Base-by-base conservation (phyloP, 2,888 invertebrate genomes). In the Steinernema hermaphroditum region DNA sequence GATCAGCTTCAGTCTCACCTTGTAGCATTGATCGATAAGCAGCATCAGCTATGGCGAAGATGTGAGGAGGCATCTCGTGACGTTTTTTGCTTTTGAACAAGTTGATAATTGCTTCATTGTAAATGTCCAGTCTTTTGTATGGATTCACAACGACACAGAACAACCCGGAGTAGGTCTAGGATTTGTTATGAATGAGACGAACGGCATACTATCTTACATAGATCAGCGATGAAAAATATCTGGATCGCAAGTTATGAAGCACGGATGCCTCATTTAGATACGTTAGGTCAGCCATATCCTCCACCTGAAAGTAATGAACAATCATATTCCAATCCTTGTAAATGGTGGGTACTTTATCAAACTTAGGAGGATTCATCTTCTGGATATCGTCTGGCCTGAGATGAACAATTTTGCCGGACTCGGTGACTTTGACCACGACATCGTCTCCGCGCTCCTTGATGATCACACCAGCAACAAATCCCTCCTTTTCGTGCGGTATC, bases 111-210 rank as follows among this genome's bases (percentile, higher is more conserved):
- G 94, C 94, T 90, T 98, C 97, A 87, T 96, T 96, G 91, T 99
- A 98, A 88, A 98, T 98, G 77, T 62, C 62, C 29, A 62, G 29
- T 44, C 77, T 76, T 75, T 86, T 86, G 92, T 98, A 99, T 2
- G 98, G 98, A 90, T 98, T 98, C 83, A 99, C 96, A 85, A 98
- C 98, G 87, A 98, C 98, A 90, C 98, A 99, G 91, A 99, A 98
- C 85, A 99, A 93, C 80, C 98, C 98, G 81, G 98, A 99, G 90
- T 98, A 98, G 84, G 98, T 99, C 97, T 99, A 37, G 12, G 37
- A 37, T 12, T 8, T 37, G 12, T 8, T 8, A 12, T 37, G 37
- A 37, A 12, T 12, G 37, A 37, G 37, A 12, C 4, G 12, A 37
- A 37, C 12, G 12, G 37, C 4, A 37, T 12, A 8, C 37, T 4